Conservation (phyloP, 2,888 invertebrate species). For the Catocala fraxini region DNA sequence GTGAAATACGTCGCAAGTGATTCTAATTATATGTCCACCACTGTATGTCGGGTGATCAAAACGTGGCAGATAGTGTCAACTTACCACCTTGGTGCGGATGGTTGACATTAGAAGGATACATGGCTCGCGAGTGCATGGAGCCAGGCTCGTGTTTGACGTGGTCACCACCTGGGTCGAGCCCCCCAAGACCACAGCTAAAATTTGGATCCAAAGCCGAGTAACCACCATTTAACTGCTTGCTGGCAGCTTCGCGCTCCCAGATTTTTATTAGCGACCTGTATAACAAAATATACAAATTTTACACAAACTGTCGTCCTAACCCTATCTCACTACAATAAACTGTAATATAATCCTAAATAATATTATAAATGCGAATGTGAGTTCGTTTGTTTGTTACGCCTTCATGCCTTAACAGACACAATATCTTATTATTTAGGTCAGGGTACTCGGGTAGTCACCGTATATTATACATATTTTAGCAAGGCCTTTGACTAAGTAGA, state of each 20-base stretch:
- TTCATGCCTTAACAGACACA: too few relatives aligned
- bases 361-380: too few relatives aligned
- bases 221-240: conserved; percentile 84
- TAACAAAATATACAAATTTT: not conserved
- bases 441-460: too few relatives aligned
- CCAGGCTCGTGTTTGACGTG: conserved; percentile 79
- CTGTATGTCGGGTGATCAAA: not conserved
- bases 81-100: conserved; percentile 79
- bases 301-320: too few relatives aligned
- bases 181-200: conserved; percentile 91
- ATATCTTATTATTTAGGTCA: too few relatives aligned
- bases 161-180: conserved; percentile 90
- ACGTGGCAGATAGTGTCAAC: conserved; percentile 15
- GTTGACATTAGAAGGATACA: conserved; percentile 72
- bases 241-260: conserved; percentile 92
- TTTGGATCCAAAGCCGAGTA: conserved; percentile 86
- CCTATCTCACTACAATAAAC: too few relatives aligned
- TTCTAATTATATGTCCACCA: too few relatives aligned
- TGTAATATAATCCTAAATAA: too few relatives aligned
- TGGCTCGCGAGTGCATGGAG: conserved; percentile 72
- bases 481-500: too few relatives aligned
- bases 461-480: too few relatives aligned
- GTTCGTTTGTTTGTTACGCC: too few relatives aligned
- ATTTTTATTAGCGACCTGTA: conserved; percentile 92
- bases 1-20: too few relatives aligned